Base-by-base conservation (phyloP, 2,888 invertebrate species). In the Tetanocera ferruginea region DNA sequence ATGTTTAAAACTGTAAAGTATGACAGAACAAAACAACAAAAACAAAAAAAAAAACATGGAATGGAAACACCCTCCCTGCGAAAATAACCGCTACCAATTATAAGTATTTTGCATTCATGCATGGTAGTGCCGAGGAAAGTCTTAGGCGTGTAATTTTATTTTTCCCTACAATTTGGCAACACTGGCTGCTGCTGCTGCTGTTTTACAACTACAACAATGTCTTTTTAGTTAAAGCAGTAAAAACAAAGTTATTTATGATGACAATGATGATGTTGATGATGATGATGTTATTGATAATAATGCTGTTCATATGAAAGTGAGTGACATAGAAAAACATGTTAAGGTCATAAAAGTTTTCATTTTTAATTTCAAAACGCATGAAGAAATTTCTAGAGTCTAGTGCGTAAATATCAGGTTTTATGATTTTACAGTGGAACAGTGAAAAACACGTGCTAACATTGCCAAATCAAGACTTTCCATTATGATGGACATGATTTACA, bases 81-180 rank as follows among this genome's bases (percentile, higher is more conserved):
- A n/a, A 19, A 19, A 1, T 55, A 9, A 8, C 64, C 28, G n/a
- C 1, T 31, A 8, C 14, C 51, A 28, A 49, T n/a, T 31, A 69
- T 51, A 28, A 51, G 69, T 28, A 34, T n/a, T 69, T 69, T 19
- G 51, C 51, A 69, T 43, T 43, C 43, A 43, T 69, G 69, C 69
- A 69, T 11, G 49, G 49, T 17, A 51, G 51, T 34, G 69, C 3
- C 9, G 19, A 5, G 11, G 23, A 66, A 37, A 19, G 34, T 17
- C 17, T n/a, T 67, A n/a, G 34, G 19, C 19, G 23, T 67, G 67
- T n/a, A 11, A 37, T 14, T 23, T 43, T n/a, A n/a, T 67, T 37
- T 5, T 23, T 19, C 14, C 34, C 43, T 37, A 37, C 43, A 67
- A 66, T n/a, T 67, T 67, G 67, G 37, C 37, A 34, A 34, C 66